Evolutionary conservation across 2,113 vertebrate genomes (phyloP).

Genomic region (Sebastes fasciatus): DNA sequence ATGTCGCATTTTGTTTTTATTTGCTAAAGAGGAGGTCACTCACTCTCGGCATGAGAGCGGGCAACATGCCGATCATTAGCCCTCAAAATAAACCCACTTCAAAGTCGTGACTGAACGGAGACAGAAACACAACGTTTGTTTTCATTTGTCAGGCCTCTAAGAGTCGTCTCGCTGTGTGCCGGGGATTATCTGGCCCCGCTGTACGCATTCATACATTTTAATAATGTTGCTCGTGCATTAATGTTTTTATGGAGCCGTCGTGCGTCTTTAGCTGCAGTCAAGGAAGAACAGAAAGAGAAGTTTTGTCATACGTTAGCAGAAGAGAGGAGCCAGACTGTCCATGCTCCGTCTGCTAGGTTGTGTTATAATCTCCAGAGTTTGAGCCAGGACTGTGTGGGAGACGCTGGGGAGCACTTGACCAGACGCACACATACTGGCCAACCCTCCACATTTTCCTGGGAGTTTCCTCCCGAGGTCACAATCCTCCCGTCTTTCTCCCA

Average conservation of each 20-base stretch:
- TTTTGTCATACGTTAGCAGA: neutral
- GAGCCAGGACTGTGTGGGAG: no score
- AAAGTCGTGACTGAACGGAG: slow-evolving; percentile 49
- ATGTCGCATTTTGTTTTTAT: slow-evolving; percentile 62
- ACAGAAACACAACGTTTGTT: slow-evolving; percentile 49
- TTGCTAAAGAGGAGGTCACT: slow-evolving; percentile 45
- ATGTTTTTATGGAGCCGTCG: neutral
- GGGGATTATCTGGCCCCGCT: slow-evolving; percentile 12
- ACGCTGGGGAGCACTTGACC: no score
- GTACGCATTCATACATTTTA: slow-evolving; percentile 11
- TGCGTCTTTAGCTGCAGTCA: neutral
- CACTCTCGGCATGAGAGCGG: no score
- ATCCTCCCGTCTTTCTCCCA: no score
- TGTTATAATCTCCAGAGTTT: neutral
- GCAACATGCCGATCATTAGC: slow-evolving; percentile 56
- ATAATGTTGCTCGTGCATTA: neutral
- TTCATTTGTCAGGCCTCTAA: slow-evolving; percentile 43
- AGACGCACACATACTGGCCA: no score
- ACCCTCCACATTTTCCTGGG: no score
- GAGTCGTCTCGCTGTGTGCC: slow-evolving; percentile 26
- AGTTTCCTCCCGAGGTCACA: no score
- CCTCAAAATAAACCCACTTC: slow-evolving; percentile 49
- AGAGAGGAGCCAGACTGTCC: neutral
- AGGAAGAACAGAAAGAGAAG: neutral
- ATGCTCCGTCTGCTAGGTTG: neutral